Percentiles rank a stretch among this genome's conserved stretches.
Evolutionary conservation across 2,888 invertebrate species (phyloP).

Genomic region (Diarsia dahlii): DNA sequence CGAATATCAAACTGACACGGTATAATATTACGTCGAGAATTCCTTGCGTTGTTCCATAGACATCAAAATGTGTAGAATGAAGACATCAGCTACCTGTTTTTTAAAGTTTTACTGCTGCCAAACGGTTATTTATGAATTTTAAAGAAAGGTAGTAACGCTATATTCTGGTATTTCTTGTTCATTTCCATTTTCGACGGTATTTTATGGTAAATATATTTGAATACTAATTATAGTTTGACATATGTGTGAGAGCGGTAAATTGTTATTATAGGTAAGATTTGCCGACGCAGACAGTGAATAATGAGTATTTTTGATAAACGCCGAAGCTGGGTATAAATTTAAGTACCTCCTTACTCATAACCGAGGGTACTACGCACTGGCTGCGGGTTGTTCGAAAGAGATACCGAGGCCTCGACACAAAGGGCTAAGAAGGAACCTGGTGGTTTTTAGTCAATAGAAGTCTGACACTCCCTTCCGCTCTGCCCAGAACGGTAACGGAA

Average conservation of each 20-base stretch:
- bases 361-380: too few species aligned
- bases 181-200: constrained; percentile 31
- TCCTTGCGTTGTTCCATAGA: constrained; percentile 48
- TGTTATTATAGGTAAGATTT: neutral
- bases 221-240: constrained; percentile 26
- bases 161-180: constrained; percentile 31
- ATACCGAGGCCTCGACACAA: too few species aligned
- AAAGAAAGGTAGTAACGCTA: neutral
- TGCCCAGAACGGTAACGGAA: too few species aligned
- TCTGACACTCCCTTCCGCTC: too few species aligned
- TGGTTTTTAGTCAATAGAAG: too few species aligned
- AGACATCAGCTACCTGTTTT: constrained; percentile 54
- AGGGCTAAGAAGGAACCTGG: too few species aligned
- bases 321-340: too few species aligned
- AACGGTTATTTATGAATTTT: constrained; percentile 23
- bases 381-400: too few species aligned
- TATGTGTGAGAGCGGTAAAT: constrained; percentile 38
- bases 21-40: constrained; percentile 50
- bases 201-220: constrained; percentile 12
- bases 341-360: too few species aligned
- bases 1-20: constrained; percentile 51
- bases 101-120: neutral
- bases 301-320: too few species aligned
- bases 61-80: constrained; percentile 26
- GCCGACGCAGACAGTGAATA: neutral